Percentiles rank a stretch among this genome's conserved stretches.
phyloP scores from a whole-genome alignment of 2,888 invertebrate species.

The Ectemnius lituratus region DNA sequence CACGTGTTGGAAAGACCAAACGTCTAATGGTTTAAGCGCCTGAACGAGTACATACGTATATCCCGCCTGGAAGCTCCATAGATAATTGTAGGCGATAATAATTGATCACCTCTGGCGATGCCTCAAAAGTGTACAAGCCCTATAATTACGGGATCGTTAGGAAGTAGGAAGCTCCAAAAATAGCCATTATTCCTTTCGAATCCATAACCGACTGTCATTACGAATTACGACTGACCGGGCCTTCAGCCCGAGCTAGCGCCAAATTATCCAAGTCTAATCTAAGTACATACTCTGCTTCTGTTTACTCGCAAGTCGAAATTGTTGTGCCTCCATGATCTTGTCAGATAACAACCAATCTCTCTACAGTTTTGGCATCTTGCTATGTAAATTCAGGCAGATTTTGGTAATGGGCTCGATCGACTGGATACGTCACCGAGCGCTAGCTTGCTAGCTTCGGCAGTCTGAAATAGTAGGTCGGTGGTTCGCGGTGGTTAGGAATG shows the following conservation, averaged over 20 bases:
- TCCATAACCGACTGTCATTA: slow-evolving; percentile 19
- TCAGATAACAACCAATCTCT: no score
- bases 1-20: background rate
- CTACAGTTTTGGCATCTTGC: no score
- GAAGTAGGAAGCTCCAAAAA: background rate
- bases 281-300: background rate
- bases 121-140: background rate
- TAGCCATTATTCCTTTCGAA: slow-evolving; percentile 1
- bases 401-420: no score
- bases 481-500: slow-evolving; percentile 20
- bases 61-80: slow-evolving; percentile 30
- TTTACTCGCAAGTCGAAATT: background rate
- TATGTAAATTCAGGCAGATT: no score
- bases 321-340: no score
- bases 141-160: slow-evolving; percentile 19
- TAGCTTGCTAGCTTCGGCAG: background rate
- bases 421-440: no score
- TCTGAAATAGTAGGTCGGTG: slow-evolving; percentile 33
- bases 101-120: background rate
- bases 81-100: slow-evolving; percentile 51
- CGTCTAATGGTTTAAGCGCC: background rate
- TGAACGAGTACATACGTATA: slow-evolving; percentile 25
- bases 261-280: background rate
- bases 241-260: no score
- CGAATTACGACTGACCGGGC: background rate